Percentiles rank a stretch among this genome's conserved stretches.
Evolutionary conservation across 2,888 invertebrate species (phyloP).

Genomic region (Prostheceraeus crozeri): DNA sequence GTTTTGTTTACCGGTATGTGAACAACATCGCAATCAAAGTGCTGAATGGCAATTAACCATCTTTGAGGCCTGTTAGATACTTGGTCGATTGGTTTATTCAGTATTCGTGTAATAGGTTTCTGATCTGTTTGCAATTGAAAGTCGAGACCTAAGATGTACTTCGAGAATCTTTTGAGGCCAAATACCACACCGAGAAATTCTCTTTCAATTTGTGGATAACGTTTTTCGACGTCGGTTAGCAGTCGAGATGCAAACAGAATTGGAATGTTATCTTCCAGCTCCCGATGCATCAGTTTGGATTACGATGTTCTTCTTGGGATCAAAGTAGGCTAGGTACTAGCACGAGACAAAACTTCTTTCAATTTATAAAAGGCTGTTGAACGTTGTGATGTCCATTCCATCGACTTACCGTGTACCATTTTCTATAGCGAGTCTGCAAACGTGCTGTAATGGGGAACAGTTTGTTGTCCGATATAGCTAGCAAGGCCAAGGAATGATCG

Average conservation of each 20-base stretch:
- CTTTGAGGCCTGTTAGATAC: conserved; percentile 16
- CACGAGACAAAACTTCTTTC: too few species aligned
- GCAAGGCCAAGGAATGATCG: conserved; percentile 19
- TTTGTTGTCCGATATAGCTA: not conserved
- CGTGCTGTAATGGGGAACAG: conserved; percentile 2
- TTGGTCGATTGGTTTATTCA: conserved; percentile 9
- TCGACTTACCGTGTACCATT: not conserved
- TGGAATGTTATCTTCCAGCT: conserved; percentile 20
- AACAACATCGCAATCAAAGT: conserved; percentile 9
- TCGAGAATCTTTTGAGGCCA: conserved; percentile 1
- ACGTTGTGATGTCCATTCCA: not conserved
- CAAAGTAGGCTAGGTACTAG: conserved; percentile 15
- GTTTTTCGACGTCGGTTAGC: conserved; percentile 14
- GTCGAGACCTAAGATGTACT: not conserved
- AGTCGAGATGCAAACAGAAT: not conserved
- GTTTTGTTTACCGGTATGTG: conserved; percentile 11
- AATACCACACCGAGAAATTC: conserved; percentile 12
- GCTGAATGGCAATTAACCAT: conserved; percentile 16
- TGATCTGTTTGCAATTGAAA: conserved; percentile 7
- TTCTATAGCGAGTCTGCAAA: not conserved
- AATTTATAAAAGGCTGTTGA: conserved; percentile 3
- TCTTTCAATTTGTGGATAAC: conserved; percentile 18
- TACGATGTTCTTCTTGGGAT: conserved; percentile 1
- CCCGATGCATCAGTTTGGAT: conserved; percentile 20
- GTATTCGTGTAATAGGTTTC: not conserved